A percentile compares a stretch with the other conserved stretches of the same genome.
These are phyloP conservation scores for Urechis unicinctus DNA, from an alignment of 2,888 invertebrate genomes.

Conservation along the genomic window DNA sequence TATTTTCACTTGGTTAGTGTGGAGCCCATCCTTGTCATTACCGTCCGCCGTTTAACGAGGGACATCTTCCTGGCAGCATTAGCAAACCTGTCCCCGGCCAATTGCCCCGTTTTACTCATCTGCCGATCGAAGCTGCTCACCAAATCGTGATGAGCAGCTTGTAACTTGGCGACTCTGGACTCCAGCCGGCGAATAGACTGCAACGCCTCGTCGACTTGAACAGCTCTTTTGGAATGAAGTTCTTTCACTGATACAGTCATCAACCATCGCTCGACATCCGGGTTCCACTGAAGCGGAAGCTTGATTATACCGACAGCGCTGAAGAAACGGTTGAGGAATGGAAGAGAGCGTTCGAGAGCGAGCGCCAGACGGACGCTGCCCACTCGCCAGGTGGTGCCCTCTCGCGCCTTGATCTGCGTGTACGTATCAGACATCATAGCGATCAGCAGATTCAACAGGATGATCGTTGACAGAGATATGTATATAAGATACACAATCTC, in stretches of 20 bases:
- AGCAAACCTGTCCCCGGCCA: too few species aligned
- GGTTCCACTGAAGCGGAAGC: slow-evolving; percentile 7
- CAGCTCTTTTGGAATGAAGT: neutral
- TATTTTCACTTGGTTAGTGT: too few species aligned
- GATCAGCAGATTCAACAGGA: slow-evolving; percentile 28
- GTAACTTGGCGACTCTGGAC: slow-evolving; percentile 9
- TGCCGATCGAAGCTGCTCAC: neutral
- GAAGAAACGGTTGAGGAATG: slow-evolving; percentile 11
- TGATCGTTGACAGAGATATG: slow-evolving; percentile 30
- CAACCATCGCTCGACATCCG: slow-evolving; percentile 9
- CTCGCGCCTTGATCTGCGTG: slow-evolving; percentile 29
- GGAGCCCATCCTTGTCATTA: too few species aligned
- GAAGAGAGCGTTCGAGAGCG: slow-evolving; percentile 14
- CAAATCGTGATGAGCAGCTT: slow-evolving; percentile 3
- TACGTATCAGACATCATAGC: slow-evolving; percentile 33
- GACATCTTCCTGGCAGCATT: too few species aligned
- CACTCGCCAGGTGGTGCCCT: slow-evolving; percentile 39
- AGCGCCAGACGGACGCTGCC: slow-evolving; percentile 41
- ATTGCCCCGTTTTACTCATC: too few species aligned
- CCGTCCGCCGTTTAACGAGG: too few species aligned
- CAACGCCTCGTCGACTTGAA: slow-evolving; percentile 3
- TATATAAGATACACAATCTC: slow-evolving; percentile 39
- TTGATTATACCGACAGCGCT: slow-evolving; percentile 6
- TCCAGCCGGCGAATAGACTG: slow-evolving; percentile 8
- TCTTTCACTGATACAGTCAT: slow-evolving; percentile 2